Conservation (phyloP, 2,888 invertebrate genomes). For the Phyllotreta striolata region DNA sequence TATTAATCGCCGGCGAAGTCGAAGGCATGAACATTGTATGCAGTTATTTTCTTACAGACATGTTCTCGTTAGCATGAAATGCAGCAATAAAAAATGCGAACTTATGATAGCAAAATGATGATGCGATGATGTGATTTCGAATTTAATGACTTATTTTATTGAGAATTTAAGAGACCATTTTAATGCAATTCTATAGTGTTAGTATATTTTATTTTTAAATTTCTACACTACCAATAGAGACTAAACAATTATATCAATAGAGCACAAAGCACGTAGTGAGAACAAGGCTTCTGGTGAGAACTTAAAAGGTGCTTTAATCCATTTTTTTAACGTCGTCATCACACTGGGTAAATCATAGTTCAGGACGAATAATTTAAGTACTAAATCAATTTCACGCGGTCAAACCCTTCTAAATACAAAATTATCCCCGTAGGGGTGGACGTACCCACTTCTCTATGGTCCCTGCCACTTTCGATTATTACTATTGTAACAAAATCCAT, state of each 20-base stretch:
- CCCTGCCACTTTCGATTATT: constrained; percentile 45
- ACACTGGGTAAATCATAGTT: constrained; percentile 33
- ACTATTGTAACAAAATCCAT: constrained; percentile 54
- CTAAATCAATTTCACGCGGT: constrained; percentile 49
- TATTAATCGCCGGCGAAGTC: constrained; percentile 16
- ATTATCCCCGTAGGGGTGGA: constrained; percentile 45
- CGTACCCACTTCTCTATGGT: constrained; percentile 34
- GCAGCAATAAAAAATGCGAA: background rate
- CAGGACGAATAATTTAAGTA: constrained; percentile 30
- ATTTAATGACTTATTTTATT: too few relatives aligned
- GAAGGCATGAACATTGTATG: constrained; percentile 3
- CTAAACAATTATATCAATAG: too few relatives aligned
- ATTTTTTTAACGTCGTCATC: constrained; percentile 15
- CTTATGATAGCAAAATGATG: background rate
- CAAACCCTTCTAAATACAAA: constrained; percentile 46
- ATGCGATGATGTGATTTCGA: too few relatives aligned
- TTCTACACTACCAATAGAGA: too few relatives aligned
- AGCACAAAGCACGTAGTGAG: too few relatives aligned
- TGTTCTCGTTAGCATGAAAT: constrained; percentile 5
- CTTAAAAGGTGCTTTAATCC: constrained; percentile 2
- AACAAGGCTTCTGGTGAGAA: constrained; percentile 8
- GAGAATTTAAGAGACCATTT: too few relatives aligned
- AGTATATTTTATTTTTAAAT: too few relatives aligned
- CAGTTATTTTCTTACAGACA: background rate
- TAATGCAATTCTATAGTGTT: too few relatives aligned